These are phyloP conservation scores for Pyrocephalus nanus DNA, from an alignment of 2,797 vertebrate species.

Conservation along the genomic window DNA sequence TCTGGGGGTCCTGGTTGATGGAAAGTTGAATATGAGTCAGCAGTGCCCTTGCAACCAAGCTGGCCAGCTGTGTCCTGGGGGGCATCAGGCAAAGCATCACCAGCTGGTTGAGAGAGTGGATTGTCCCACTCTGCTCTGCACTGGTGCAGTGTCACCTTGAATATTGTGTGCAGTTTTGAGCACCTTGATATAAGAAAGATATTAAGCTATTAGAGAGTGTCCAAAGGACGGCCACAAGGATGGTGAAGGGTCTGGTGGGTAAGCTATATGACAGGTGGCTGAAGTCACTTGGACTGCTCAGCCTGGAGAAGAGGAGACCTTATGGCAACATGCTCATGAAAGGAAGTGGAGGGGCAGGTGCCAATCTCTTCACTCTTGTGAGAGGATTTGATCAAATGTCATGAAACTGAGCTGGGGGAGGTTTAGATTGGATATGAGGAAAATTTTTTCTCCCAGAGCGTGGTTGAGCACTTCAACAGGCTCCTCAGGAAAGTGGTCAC, in stretches of 20 bases:
- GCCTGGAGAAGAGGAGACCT: background rate
- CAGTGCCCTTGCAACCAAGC: background rate
- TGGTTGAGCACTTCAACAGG: too few species aligned
- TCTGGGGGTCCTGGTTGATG: background rate
- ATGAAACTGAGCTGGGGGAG: fast-evolving
- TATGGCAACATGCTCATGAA: background rate
- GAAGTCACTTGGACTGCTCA: background rate
- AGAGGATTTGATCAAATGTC: background rate
- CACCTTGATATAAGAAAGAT: background rate
- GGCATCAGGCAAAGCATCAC: fast-evolving
- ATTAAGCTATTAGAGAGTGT: background rate
- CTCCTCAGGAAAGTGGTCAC: background rate
- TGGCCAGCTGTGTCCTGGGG: fast-evolving
- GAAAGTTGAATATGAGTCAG: background rate
- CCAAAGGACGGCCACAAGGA: background rate
- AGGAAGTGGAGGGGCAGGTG: background rate
- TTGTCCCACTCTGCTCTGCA: background rate
- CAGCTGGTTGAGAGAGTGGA: fast-evolving
- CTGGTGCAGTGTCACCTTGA: fast-evolving
- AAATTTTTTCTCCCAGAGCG: background rate
- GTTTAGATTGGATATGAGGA: background rate
- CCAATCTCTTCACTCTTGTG: background rate
- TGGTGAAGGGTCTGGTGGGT: background rate
- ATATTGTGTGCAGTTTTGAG: background rate
- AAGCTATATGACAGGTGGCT: background rate